These are phyloP conservation scores for Xylota sylvarum DNA, from an alignment of 2,888 invertebrate genomes.

Conservation along the genomic window DNA sequence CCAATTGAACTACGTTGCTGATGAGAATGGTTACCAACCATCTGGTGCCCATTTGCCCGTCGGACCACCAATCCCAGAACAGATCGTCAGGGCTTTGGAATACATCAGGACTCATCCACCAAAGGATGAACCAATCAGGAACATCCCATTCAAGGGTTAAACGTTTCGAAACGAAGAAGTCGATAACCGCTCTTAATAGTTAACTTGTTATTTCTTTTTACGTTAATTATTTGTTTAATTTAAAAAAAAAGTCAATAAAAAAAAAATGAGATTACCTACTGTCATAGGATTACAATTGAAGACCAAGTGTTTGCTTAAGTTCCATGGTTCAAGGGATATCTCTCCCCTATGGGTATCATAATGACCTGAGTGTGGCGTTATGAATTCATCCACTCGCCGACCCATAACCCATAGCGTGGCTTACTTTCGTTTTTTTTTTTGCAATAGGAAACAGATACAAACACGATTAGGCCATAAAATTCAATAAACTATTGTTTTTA, in stretches of 20 bases:
- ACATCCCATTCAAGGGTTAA: constrained; percentile 22
- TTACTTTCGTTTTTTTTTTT: constrained; percentile 16
- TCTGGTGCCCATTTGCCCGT: constrained; percentile 84
- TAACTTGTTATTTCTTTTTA: constrained; percentile 2
- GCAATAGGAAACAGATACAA: constrained; percentile 22
- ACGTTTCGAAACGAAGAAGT: constrained; percentile 9
- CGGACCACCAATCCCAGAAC: constrained; percentile 86
- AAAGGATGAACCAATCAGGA: constrained; percentile 79
- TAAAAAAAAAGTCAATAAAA: constrained; percentile 9
- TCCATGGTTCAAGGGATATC: no score
- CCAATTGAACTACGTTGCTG: constrained; percentile 85
- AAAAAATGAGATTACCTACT: neutral
- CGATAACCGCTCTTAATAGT: neutral
- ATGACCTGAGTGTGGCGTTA: no score
- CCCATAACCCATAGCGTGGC: neutral
- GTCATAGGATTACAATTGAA: neutral
- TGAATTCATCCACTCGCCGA: no score
- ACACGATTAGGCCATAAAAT: constrained; percentile 24
- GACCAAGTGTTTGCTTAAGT: neutral
- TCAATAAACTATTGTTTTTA: constrained; percentile 5
- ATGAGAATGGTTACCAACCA: constrained; percentile 87
- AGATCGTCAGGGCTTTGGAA: constrained; percentile 85
- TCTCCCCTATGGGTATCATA: no score
- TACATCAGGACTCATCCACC: constrained; percentile 85
- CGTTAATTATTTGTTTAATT: constrained; percentile 2